Base-by-base conservation (phyloP, 1,140 invertebrate species). In the Microplitis mediator region DNA sequence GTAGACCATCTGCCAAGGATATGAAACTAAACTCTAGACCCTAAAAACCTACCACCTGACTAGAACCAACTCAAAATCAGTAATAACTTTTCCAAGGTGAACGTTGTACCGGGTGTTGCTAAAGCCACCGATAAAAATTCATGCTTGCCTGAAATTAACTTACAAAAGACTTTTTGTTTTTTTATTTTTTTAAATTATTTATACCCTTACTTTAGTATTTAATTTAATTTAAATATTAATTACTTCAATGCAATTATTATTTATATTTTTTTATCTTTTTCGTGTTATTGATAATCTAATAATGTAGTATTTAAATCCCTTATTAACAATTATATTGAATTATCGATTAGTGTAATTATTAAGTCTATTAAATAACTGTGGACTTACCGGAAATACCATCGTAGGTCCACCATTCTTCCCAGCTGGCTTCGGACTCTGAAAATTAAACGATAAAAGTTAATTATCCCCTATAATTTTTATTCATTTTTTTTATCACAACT, bases 371-470 rank as follows among this genome's bases (percentile, higher is more conserved):
- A 64, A 64, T 64, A 58, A 67, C 71, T 13, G 50, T 54, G 35
- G 69, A 72, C 80, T 88, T 80, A 91, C 91, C 91, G 78, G 90
- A 91, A 81, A 91, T 91, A 32, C 91, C 91, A 75, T 91, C 91
- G 80, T 91, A 91, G 3, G 90, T 91, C 91, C 90, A 91, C 91
- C 91, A 91, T 76, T 91, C 89, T 73, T 91, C 90, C 91, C 91
- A 91, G 76, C 88, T 90, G 54, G 88, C 89, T 45, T 81, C 79
- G 23, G 80, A 82, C 74, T 85, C 89, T 89, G 85, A 16, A 83
- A 89, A 75, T 67, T 76, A 73, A 16, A 69, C 63, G 39, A 52
- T 45, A 69, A 51, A 66, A 60, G 61, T 72, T 58, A 56, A 60
- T 60, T 56, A 45, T 45, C 39, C 39, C 11, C 39, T 45, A 6